Evolutionary conservation across 2,888 invertebrate species (phyloP).

Genomic region (Caenorhabditis sp.): DNA sequence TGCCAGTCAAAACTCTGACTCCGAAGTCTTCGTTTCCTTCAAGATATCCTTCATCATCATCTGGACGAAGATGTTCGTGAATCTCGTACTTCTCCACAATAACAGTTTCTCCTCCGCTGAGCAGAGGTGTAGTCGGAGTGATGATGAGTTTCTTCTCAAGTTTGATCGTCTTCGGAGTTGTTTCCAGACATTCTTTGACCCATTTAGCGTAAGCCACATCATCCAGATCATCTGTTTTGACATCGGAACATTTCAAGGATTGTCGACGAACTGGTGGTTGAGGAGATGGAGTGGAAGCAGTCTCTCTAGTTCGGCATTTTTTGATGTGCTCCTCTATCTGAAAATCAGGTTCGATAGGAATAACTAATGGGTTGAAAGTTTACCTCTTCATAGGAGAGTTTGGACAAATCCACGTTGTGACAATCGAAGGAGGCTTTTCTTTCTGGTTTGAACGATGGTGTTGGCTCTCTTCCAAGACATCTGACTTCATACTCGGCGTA

Average conservation of each 20-base stretch:
- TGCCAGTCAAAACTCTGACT: constrained; percentile 29
- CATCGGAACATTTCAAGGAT: constrained; percentile 47
- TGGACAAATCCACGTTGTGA: constrained; percentile 51
- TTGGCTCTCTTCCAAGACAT: constrained; percentile 35
- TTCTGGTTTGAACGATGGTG: background rate
- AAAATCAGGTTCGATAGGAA: background rate
- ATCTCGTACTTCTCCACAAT: constrained; percentile 45
- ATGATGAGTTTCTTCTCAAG: constrained; percentile 33
- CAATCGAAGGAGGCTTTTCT: constrained; percentile 29
- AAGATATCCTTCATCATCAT: constrained; percentile 46
- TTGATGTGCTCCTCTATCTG: constrained; percentile 46
- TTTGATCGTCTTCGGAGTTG: constrained; percentile 15
- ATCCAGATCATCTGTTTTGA: constrained; percentile 29
- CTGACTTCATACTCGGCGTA: constrained; percentile 38
- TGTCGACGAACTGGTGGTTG: constrained; percentile 43
- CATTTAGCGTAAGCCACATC: constrained; percentile 38
- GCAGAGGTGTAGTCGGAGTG: background rate
- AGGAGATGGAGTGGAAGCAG: constrained; percentile 26
- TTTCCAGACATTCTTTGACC: constrained; percentile 38
- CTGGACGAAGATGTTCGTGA: constrained; percentile 22
- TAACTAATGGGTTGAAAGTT: background rate
- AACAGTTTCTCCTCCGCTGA: constrained; percentile 33
- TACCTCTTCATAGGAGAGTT: constrained; percentile 39
- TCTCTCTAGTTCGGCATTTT: constrained; percentile 41
- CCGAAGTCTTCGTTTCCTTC: constrained; percentile 48